Conservation (phyloP, 2,888 invertebrate species). For the Drosophila anomalata region DNA sequence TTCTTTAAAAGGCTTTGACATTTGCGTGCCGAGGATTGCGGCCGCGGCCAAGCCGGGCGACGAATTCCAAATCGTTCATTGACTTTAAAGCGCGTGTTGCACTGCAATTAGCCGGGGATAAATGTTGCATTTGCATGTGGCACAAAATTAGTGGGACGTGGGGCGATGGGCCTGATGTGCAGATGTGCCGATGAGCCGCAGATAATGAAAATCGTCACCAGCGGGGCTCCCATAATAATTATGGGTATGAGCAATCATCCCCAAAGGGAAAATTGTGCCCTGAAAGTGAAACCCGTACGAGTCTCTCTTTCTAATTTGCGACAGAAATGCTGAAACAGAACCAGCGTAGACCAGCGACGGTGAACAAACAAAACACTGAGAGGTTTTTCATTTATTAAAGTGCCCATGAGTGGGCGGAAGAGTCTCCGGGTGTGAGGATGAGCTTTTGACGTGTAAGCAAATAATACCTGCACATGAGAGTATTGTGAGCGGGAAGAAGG, state of each 20-base stretch:
- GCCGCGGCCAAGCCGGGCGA: neutral
- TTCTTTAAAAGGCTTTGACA: constrained; percentile 55
- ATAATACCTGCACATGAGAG: constrained; percentile 41
- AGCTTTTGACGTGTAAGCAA: constrained; percentile 40
- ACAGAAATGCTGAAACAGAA: constrained; percentile 15
- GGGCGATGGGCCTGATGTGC: neutral
- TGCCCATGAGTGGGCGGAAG: constrained; percentile 48
- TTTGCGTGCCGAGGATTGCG: constrained; percentile 60
- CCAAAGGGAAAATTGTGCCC: constrained; percentile 7
- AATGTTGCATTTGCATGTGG: constrained; percentile 70
- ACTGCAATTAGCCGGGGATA: constrained; percentile 69
- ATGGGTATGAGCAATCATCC: constrained; percentile 2
- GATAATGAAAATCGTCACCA: constrained; percentile 31
- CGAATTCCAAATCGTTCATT: constrained; percentile 63
- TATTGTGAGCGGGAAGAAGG: neutral
- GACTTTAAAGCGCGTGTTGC: constrained; percentile 75
- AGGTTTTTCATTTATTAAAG: constrained; percentile 78
- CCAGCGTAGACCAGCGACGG: constrained; percentile 3
- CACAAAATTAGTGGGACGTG: constrained; percentile 55
- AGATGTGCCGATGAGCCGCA: constrained; percentile 23
- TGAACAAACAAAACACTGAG: constrained; percentile 57
- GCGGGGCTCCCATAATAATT: constrained; percentile 30
- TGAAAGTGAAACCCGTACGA: constrained; percentile 35
- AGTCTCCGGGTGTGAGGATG: constrained; percentile 1
- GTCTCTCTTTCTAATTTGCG: constrained; percentile 19